A percentile compares a stretch with the other conserved stretches of the same genome.
Conservation (phyloP, 2,113 vertebrate species). For the Helogale parvula region DNA sequence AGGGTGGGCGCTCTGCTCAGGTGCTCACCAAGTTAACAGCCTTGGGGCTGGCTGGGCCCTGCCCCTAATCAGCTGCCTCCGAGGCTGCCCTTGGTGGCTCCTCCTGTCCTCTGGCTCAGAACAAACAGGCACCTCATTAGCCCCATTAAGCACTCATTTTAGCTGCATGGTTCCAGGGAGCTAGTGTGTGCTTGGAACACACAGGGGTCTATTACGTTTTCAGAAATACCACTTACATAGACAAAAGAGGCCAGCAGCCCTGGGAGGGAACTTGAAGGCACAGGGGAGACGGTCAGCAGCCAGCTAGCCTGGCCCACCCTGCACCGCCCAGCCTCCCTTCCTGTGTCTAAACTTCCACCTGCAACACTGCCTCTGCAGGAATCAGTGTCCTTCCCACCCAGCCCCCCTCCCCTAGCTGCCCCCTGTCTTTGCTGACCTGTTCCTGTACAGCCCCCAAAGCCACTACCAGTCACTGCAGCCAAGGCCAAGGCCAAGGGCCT, state of each 20-base stretch:
- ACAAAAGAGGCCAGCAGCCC: not conserved
- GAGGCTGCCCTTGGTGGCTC: not conserved
- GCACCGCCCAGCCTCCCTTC: not conserved
- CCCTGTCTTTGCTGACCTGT: not conserved
- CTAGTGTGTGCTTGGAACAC: not conserved
- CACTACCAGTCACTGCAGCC: not conserved
- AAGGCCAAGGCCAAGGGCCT: not conserved
- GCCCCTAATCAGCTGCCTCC: not conserved
- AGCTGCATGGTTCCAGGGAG: constrained; percentile 45
- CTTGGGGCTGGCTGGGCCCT: not conserved
- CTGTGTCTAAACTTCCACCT: not conserved
- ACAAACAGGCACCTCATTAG: not conserved
- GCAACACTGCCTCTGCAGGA: not conserved
- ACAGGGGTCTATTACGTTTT: constrained; percentile 31
- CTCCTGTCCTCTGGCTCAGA: not conserved
- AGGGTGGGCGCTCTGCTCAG: not conserved
- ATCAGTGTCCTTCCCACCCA: not conserved
- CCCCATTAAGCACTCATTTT: constrained; percentile 40
- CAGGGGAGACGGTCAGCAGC: not conserved
- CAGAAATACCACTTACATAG: constrained; percentile 30
- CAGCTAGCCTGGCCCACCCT: not conserved
- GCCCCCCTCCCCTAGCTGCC: not conserved
- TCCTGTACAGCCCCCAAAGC: not conserved
- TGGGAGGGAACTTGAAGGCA: not conserved
- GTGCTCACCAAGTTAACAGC: not conserved